Percentiles rank a stretch among this genome's conserved stretches.
Conservation (phyloP, 2,888 invertebrate genomes). For the Antheraea yamamai region DNA sequence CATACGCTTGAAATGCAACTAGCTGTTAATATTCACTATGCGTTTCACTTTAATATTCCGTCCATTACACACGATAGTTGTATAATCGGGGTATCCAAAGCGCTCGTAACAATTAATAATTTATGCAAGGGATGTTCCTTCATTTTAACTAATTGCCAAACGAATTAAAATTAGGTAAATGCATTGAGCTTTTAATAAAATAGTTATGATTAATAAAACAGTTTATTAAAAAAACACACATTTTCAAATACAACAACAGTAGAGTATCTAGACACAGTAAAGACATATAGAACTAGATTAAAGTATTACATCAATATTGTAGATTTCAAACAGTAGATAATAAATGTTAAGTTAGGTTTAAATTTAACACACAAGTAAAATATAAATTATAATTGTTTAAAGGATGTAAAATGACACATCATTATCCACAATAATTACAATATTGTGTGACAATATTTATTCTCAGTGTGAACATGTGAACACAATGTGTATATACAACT, state of each 20-base stretch:
- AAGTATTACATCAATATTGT: neutral
- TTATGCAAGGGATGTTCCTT: neutral
- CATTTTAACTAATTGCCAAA: neutral
- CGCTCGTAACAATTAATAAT: neutral
- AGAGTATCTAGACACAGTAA: neutral
- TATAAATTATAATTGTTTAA: neutral
- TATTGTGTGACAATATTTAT: neutral
- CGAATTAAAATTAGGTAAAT: neutral
- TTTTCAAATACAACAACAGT: slow-evolving; percentile 1
- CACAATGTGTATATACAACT: neutral
- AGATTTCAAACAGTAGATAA: neutral
- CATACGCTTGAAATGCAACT: neutral
- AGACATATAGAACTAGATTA: slow-evolving; percentile 1
- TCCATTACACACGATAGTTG: neutral
- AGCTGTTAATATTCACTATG: neutral
- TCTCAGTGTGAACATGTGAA: neutral
- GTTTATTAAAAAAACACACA: neutral
- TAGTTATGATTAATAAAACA: slow-evolving; percentile 1
- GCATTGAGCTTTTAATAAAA: neutral
- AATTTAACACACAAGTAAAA: neutral
- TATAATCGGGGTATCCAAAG: neutral
- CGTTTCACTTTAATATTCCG: slow-evolving; percentile 8
- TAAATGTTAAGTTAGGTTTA: neutral
- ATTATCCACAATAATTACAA: neutral
- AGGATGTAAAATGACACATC: neutral